Base-by-base conservation (phyloP, 2,113 vertebrate species). In the Podocnemis expansa region DNA sequence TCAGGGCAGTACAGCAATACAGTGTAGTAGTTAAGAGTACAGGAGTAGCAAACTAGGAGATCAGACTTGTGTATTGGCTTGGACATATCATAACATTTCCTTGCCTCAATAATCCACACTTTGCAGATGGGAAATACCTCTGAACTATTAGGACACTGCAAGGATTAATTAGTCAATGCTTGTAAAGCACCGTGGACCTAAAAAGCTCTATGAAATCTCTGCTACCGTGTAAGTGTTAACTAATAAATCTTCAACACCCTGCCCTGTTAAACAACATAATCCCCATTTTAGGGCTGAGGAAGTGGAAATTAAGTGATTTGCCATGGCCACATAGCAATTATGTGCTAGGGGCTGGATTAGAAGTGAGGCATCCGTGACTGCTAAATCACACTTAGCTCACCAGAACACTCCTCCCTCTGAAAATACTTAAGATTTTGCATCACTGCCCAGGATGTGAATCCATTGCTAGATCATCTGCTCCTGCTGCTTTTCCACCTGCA, bases 21-120 rank as follows among this genome's bases (percentile, higher is more conserved):
- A 38, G 75, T 51, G 45, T 73, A 70, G 51, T 41, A 0, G 4
- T 47, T 51, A 80, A n/a, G 76, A 88, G 78, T 87, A 92, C 84
- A 51, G 84, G 67, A 82, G 80, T 70, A 82, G 89, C 88, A 85
- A 38, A 10, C 79, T 73, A 90, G 70, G 89, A 38, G 58, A 85
- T 47, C 81, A 25, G 56, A 78, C 70, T 84, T 5, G 7, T 76
- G 41, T 8, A 24, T 43, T 81, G 90, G 55, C 90, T 83, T 13
- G 63, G 85, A 5, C 34, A 93, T 78, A 75, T 34, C 75, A 86
- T 14, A 89, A 87, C 55, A 38, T 84, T 75, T 55, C 79, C 88
- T 91, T 78, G 51, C 75, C 73, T 81, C 85, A 84, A 6, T 24
- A 87, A 55, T 67, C 86, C 90, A 89, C n/a, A n/a, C n/a, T 76